A percentile compares a stretch with the other conserved stretches of the same genome.
Conservation (phyloP, 2,113 vertebrate species). For the Cyphomyrus discorhynchus region DNA sequence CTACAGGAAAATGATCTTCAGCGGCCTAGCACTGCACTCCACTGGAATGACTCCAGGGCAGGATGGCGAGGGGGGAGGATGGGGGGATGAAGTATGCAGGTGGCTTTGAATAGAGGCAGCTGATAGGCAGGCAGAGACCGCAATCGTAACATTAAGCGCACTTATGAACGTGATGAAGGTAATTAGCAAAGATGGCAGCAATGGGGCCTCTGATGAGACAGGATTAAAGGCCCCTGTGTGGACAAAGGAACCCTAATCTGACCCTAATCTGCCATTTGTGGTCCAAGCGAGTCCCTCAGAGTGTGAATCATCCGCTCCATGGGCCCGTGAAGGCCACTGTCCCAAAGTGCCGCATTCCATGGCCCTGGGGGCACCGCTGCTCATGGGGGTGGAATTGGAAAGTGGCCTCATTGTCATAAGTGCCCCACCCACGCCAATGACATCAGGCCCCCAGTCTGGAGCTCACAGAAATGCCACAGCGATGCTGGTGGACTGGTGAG, state of each 20-base stretch:
- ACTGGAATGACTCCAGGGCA: background rate
- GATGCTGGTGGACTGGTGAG: background rate
- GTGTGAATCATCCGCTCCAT: background rate
- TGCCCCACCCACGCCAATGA: constrained; percentile 26
- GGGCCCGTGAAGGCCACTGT: too few species aligned
- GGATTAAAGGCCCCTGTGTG: background rate
- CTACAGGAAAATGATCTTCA: background rate
- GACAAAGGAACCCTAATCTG: background rate
- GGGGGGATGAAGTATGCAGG: background rate
- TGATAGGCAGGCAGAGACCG: background rate
- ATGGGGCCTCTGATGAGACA: background rate
- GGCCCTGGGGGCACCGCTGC: constrained; percentile 23
- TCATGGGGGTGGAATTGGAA: constrained; percentile 44
- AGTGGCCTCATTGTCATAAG: constrained; percentile 38
- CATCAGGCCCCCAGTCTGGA: constrained; percentile 29
- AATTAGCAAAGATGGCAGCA: background rate
- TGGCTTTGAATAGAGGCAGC: background rate
- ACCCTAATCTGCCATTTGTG: background rate
- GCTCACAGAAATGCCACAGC: background rate
- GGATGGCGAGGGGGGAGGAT: background rate
- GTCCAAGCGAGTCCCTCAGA: background rate
- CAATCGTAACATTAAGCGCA: background rate
- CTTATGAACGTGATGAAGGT: background rate
- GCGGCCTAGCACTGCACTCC: background rate
- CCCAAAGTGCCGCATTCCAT: constrained; percentile 37